These are phyloP conservation scores for Tetragnatha montana DNA, from an alignment of 2,888 invertebrate genomes.

Conservation along the genomic window DNA sequence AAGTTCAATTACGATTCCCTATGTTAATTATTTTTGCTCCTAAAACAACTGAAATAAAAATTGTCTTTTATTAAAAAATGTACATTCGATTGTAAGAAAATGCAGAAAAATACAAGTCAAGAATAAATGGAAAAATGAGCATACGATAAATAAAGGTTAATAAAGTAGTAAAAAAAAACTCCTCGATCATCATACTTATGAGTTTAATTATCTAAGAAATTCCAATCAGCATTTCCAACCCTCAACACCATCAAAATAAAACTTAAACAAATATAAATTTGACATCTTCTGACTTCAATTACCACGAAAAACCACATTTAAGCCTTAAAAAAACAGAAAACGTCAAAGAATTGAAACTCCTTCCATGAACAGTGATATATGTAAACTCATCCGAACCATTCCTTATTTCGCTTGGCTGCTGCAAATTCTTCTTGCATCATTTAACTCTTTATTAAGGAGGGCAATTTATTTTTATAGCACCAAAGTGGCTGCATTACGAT, in stretches of 20 bases:
- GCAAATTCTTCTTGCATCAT: slow-evolving; percentile 55
- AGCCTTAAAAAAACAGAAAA: slow-evolving; percentile 19
- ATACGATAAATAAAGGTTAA: too few relatives aligned
- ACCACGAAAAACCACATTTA: slow-evolving; percentile 5
- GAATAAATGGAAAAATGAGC: too few relatives aligned
- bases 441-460: slow-evolving; percentile 49
- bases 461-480: slow-evolving; percentile 61
- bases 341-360: slow-evolving; percentile 4
- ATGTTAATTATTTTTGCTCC: too few relatives aligned
- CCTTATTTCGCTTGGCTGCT: slow-evolving; percentile 37
- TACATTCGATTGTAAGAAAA: too few relatives aligned
- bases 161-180: neutral
- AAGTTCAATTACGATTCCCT: too few relatives aligned
- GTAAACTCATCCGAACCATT: neutral
- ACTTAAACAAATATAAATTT: slow-evolving; percentile 15
- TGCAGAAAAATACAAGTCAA: too few relatives aligned
- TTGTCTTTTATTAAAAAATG: too few relatives aligned
- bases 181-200: neutral
- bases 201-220: neutral
- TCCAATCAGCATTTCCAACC: neutral
- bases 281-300: slow-evolving; percentile 9
- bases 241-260: neutral
- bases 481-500: slow-evolving; percentile 63
- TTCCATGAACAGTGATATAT: slow-evolving; percentile 23
- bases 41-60: too few relatives aligned